These are phyloP conservation scores for Serrognathus titanus DNA, from an alignment of 2,888 invertebrate genomes.

Conservation along the genomic window DNA sequence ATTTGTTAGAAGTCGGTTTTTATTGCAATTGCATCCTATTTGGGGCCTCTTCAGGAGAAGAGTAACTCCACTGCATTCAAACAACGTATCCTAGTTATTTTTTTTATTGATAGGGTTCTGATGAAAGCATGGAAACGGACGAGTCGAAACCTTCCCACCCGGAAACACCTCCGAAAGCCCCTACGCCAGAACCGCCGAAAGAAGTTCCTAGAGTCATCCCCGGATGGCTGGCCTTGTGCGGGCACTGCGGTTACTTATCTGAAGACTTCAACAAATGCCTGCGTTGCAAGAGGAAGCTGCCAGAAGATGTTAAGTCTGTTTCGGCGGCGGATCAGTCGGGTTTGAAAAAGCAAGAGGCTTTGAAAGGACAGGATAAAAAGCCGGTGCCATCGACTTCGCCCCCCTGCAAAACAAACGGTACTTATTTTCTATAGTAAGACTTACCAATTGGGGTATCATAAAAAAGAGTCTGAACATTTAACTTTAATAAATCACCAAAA, in stretches of 20 bases:
- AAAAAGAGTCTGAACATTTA: too few species aligned
- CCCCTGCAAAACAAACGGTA: constrained; percentile 8
- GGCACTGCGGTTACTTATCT: constrained; percentile 75
- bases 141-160: neutral
- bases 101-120: too few species aligned
- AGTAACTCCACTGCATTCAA: too few species aligned
- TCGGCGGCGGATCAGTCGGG: constrained; percentile 12
- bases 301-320: constrained; percentile 65
- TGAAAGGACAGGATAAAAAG: neutral
- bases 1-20: too few species aligned
- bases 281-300: constrained; percentile 66
- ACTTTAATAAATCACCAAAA: too few species aligned
- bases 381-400: neutral
- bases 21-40: too few species aligned
- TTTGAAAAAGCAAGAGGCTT: constrained; percentile 2
- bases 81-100: too few species aligned
- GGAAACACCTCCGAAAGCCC: constrained; percentile 39
- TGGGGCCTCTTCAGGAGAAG: too few species aligned
- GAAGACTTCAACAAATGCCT: constrained; percentile 77
- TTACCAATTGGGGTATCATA: too few species aligned
- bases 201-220: constrained; percentile 60
- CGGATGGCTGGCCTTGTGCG: constrained; percentile 76
- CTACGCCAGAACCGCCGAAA: constrained; percentile 56
- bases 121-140: too few species aligned
- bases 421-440: too few species aligned